These are phyloP conservation scores for Tineola bisselliella DNA, from an alignment of 2,888 invertebrate genomes.

Conservation along the genomic window DNA sequence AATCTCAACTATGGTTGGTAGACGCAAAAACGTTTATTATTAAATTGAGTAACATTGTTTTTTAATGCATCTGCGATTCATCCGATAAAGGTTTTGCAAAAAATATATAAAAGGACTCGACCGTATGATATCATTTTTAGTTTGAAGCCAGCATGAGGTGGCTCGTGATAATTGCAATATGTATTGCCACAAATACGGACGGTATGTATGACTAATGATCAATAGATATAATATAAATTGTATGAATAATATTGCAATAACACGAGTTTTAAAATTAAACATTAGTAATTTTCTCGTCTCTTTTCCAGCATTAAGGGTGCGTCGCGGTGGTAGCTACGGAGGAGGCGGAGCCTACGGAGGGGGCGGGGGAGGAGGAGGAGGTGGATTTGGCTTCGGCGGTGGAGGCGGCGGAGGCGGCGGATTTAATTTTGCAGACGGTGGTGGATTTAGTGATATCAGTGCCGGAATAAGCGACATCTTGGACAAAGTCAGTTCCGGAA, in stretches of 20 bases:
- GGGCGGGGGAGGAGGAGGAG: slow-evolving; percentile 8
- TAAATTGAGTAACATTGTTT: background rate
- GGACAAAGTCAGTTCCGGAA: slow-evolving; percentile 2
- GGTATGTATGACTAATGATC: background rate
- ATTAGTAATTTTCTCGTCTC: no score
- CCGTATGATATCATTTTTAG: slow-evolving; percentile 11
- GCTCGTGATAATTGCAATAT: background rate
- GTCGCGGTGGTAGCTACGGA: slow-evolving; percentile 5
- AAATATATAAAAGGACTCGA: slow-evolving; percentile 7
- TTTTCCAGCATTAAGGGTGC: background rate
- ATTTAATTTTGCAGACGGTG: slow-evolving; percentile 16
- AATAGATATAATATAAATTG: no score
- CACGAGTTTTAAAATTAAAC: no score
- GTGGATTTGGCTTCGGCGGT: slow-evolving; percentile 24
- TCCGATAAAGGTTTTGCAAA: background rate
- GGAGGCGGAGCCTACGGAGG: slow-evolving; percentile 2
- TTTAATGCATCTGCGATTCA: background rate
- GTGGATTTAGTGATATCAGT: background rate
- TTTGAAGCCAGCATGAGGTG: background rate
- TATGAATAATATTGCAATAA: no score
- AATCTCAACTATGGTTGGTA: background rate
- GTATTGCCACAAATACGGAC: background rate
- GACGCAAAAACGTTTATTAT: background rate
- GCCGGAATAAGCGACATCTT: slow-evolving; percentile 10
- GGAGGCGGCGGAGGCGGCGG: slow-evolving; percentile 24